phyloP scores from a whole-genome alignment of 2,113 vertebrate genomes.

The Aptenodytes patagonicus region DNA sequence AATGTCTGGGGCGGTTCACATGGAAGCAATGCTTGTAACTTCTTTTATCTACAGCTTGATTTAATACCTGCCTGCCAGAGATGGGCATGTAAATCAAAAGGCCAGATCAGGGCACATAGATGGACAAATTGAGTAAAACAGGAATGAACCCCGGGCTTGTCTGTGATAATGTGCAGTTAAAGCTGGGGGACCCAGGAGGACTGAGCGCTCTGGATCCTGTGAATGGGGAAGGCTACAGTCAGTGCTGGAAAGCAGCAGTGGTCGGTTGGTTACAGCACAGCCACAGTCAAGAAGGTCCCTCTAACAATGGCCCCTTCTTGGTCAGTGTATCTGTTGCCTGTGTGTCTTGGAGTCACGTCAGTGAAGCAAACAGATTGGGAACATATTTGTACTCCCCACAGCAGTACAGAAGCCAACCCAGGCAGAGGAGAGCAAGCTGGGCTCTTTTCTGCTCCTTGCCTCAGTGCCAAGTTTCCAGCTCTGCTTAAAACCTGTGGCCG shows the following conservation, averaged over 20 bases:
- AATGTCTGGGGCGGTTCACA: neutral
- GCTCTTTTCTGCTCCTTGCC: neutral
- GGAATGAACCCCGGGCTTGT: neutral
- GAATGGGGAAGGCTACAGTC: neutral
- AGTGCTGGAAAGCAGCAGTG: neutral
- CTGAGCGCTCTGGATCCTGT: neutral
- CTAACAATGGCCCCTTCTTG: slow-evolving; percentile 61
- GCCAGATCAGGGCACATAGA: neutral
- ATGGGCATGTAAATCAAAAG: neutral
- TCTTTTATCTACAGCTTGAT: neutral
- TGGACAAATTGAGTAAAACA: neutral
- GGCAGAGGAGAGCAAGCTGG: slow-evolving; percentile 36
- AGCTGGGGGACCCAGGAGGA: neutral
- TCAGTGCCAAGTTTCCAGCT: slow-evolving; percentile 19
- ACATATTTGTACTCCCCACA: slow-evolving; percentile 50
- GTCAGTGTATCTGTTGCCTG: slow-evolving; percentile 4
- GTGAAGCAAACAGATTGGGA: slow-evolving; percentile 39
- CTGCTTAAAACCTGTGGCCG: neutral
- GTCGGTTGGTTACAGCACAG: neutral
- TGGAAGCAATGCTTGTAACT: neutral
- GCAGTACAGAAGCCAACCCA: slow-evolving; percentile 32
- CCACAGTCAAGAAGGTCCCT: neutral
- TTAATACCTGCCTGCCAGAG: neutral
- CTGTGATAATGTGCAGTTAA: neutral
- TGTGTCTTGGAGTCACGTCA: slow-evolving; percentile 42